A percentile compares a stretch with the other conserved stretches of the same genome.
These are phyloP conservation scores for Stenurella melanura DNA, from an alignment of 2,888 invertebrate genomes.

Conservation along the genomic window DNA sequence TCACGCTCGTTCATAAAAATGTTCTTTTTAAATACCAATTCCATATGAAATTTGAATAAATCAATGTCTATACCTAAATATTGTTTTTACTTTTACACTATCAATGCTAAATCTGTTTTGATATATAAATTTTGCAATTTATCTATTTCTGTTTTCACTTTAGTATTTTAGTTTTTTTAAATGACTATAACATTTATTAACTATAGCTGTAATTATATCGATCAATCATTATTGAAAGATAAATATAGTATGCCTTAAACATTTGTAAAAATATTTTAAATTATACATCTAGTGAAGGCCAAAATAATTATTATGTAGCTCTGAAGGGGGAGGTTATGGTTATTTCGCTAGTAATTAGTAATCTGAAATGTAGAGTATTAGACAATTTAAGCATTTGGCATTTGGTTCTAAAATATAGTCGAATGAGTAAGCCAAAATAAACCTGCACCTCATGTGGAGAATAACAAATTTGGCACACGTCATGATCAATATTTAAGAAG, in stretches of 20 bases:
- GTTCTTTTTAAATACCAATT: constrained; percentile 44
- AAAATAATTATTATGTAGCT: background rate
- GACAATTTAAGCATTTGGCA: too few relatives aligned
- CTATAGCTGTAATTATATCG: background rate
- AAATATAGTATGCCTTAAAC: background rate
- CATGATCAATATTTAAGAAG: too few relatives aligned
- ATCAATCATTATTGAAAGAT: background rate
- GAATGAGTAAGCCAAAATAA: too few relatives aligned
- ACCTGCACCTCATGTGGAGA: too few relatives aligned
- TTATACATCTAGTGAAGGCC: background rate
- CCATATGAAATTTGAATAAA: constrained; percentile 47
- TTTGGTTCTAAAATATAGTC: too few relatives aligned
- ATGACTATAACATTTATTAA: background rate
- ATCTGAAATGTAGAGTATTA: background rate
- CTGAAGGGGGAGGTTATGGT: too few relatives aligned
- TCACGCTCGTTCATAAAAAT: constrained; percentile 38
- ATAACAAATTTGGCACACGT: too few relatives aligned
- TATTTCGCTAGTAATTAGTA: background rate
- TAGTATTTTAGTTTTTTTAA: background rate
- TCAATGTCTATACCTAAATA: constrained; percentile 21
- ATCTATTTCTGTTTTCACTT: background rate
- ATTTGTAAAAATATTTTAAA: background rate
- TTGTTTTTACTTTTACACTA: constrained; percentile 29
- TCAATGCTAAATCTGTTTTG: constrained; percentile 16
- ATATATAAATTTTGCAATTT: constrained; percentile 4